Base-by-base conservation (phyloP, 2,797 vertebrate species). In the Typhlichthys eigenmanni region DNA sequence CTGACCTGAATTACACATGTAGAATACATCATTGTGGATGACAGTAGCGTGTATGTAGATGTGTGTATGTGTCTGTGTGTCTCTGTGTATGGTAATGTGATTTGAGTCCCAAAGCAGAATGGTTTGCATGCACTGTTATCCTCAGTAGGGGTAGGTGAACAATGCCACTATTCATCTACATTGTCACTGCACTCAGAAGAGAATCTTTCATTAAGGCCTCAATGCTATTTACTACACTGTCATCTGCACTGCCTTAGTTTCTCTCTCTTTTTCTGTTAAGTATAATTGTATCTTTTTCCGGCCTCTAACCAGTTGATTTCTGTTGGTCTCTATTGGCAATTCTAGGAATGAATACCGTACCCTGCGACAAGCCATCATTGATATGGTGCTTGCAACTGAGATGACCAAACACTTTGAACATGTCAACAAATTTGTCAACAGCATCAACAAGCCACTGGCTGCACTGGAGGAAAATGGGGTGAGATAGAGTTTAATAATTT, bases 351-450 rank as follows among this genome's bases (percentile, higher is more conserved):
- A 99, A 75, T 99, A 97, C 83, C 94, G 96, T 79, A 94, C 94
- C 1, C 92, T 99, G 62, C 93, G 96, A 47, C 97, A 98, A 88
- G 93, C 94, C 58, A 93, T 99, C 72, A 96, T 98, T 34, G 97
- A 99, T 82, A 98, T 99, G 97, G 96, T 99, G 78, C 90, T 99
- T 54, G 97, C 97, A 65, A 99, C 97, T 4, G 97, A 99, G 91
- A 99, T 99, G 97, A 98, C 97, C 62, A 98, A 95, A 91, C 97
- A 99, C 91, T 99, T 98, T 59, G 97, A 99, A 83, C 97, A 99
- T 0, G 95, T 99, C 89, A 98, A 97, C 93, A 98, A 97, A 83
- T 98, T 98, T 87, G 94, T 96, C 86, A 98, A 97, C 94, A 97
- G 96, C 88, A 95, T 99, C 92, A 97, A 95, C 85, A 98, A 98